Evolutionary conservation across 2,797 vertebrate species (phyloP), one percentile per base, ranked within the genome.

Genomic region (Microtus californicus): DNA sequence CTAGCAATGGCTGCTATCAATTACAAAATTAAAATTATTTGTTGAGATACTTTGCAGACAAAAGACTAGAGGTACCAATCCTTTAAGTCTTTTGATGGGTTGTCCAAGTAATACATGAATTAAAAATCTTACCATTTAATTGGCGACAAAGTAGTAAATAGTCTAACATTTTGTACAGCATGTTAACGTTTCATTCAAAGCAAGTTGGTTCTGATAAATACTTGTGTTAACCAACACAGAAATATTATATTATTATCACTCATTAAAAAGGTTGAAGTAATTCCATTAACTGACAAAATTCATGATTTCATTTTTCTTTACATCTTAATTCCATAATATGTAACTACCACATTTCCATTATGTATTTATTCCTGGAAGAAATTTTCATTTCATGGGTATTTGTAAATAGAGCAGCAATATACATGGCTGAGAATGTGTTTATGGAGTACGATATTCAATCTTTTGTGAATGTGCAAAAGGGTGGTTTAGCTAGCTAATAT

Each of bases 181-280:
- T 17, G 37, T 93, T 82, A 76, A 90, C 89, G 83, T 43, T 91
- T 83, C 8, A 87, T 80, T 91, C 40, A 48, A 87, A 61, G 37
- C 25, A 67, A 34, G 31, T 87, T 74, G 13, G 11, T 10, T 61
- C 10, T 92, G 13, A 67, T 59, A 86, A 81, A 71, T 56, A 69
- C 37, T 63, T 89, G 9, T n/a, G 1, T 61, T 61, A 90, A 67
- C 43, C 34, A 80, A 83, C 74, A 73, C 11, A 80, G 34, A 90
- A 89, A 65, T 81, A 73, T 4, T 17, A 45, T n/a, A 48, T 56
- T 51, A 90, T 27, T 71, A 37, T 40, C 4, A 54, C 9, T 83
- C 13, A n/a, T 43, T 61, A 61, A 19, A 87, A 79, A 65, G 17
- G 82, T 76, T 43, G 7, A 61, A 43, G 34, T 37, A 29, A 54